Percentiles rank a stretch among this genome's conserved stretches.
Evolutionary conservation across 2,888 invertebrate genomes (phyloP).

Genomic region (Hypolimnas misippus): DNA sequence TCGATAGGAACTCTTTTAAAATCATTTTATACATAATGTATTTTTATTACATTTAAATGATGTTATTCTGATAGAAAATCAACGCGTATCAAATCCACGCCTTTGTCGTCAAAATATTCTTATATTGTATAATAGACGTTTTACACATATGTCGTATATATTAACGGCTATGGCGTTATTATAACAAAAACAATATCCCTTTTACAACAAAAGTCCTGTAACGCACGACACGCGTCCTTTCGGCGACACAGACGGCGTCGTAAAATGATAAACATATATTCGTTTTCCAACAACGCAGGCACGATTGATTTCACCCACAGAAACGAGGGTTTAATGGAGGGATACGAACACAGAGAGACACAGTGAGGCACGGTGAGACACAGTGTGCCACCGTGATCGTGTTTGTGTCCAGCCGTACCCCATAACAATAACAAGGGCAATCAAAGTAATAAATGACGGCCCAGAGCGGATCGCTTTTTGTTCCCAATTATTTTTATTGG

Average conservation of each 20-base stretch:
- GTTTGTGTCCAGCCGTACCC: slow-evolving; percentile 53
- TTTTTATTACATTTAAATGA: too few relatives aligned
- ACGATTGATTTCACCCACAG: slow-evolving; percentile 36
- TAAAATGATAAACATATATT: slow-evolving; percentile 61
- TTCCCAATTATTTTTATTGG: slow-evolving; percentile 80
- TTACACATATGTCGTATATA: not conserved
- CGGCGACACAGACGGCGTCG: slow-evolving; percentile 50
- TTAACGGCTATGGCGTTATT: slow-evolving; percentile 1
- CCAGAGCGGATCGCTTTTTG: slow-evolving; percentile 71
- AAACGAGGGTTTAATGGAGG: slow-evolving; percentile 8
- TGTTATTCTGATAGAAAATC: too few relatives aligned
- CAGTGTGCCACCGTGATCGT: slow-evolving; percentile 36
- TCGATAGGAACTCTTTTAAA: too few relatives aligned
- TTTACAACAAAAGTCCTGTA: slow-evolving; percentile 30
- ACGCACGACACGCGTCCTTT: slow-evolving; percentile 53
- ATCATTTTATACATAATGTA: too few relatives aligned
- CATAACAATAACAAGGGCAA: slow-evolving; percentile 75
- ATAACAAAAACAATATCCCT: slow-evolving; percentile 30
- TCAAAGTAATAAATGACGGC: slow-evolving; percentile 76
- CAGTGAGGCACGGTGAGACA: slow-evolving; percentile 28
- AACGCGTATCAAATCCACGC: too few relatives aligned
- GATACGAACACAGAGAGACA: slow-evolving; percentile 21
- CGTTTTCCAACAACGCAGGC: slow-evolving; percentile 46
- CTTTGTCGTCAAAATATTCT: too few relatives aligned
- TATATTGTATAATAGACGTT: too few relatives aligned